Conservation (phyloP, 1,140 invertebrate species). For the fruit fly (Drosophila melanogaster) region Release_6_plus_ISO1_MT NC_004354.4:17133501-17134000, state of each 20-base stretch:
- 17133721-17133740: slow-evolving; percentile 85
- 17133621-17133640: slow-evolving; percentile 45
- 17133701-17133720: slow-evolving; percentile 84
- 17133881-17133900: no score
- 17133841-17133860: no score
- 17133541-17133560: not conserved
- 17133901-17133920: no score
- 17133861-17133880: no score
- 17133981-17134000: no score
- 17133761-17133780: slow-evolving; percentile 69
- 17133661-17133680: slow-evolving; percentile 4
- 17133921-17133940: no score
- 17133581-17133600: not conserved
- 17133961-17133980: no score
- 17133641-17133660: slow-evolving; percentile 37
- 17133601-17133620: slow-evolving; percentile 4
- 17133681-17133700: slow-evolving; percentile 2
- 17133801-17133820: not conserved
- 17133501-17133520: slow-evolving; percentile 64
- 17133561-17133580: not conserved
- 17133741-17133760: slow-evolving; percentile 74
- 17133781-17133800: slow-evolving; percentile 69
- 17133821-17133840: not conserved
- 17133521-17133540: slow-evolving; percentile 6
- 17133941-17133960: no score